Evolutionary conservation across 2,113 vertebrate species (phyloP), one percentile per base, ranked within the genome.

Genomic region (Planiliza haematocheilus): DNA sequence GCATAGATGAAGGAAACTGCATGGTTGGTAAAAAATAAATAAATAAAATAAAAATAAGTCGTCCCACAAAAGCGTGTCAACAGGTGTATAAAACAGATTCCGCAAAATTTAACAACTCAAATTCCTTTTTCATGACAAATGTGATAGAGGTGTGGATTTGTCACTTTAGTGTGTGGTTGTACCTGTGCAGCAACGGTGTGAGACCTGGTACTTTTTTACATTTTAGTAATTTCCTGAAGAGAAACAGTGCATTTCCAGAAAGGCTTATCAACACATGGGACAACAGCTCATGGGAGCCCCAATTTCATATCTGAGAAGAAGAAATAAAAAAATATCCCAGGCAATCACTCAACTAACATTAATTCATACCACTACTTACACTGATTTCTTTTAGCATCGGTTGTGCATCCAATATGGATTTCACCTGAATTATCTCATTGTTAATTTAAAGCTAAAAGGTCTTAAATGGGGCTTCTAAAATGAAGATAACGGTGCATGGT

Each of bases 101-200:
- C 7, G 16, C 16, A n/a, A n/a, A 3, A 30, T 30, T 30, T 30
- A 30, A 30, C 24, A 30, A 75, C 30, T 9, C 11, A 39, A 20
- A 71, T 21, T 21, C 20, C 9, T 50, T 7, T 42, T 42, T 42
- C 11, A 4, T 12, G 39, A 42, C 10, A 42, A 20, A 8, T 7
- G 11, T 17, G 36, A 57, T 30, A 17, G 4, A 7, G 8, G n/a
- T 52, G 10, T 37, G 14, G 5, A 10, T 42, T 59, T 59, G n/a
- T n/a, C n/a, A n/a, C n/a, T n/a, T n/a, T 14, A 55, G 41, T 7
- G 1, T 12, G 30, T 43, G 17, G 14, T 52, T 14, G 1, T 88
- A 99, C 98, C 96, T 99, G 97, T 58, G 97, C 98, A 8, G 98
- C 98, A 14, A 99, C 96, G 4, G 98, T 99, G 83, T 99, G 98